phyloP scores from a whole-genome alignment of 2,888 invertebrate genomes.

The Plebejus argus region DNA sequence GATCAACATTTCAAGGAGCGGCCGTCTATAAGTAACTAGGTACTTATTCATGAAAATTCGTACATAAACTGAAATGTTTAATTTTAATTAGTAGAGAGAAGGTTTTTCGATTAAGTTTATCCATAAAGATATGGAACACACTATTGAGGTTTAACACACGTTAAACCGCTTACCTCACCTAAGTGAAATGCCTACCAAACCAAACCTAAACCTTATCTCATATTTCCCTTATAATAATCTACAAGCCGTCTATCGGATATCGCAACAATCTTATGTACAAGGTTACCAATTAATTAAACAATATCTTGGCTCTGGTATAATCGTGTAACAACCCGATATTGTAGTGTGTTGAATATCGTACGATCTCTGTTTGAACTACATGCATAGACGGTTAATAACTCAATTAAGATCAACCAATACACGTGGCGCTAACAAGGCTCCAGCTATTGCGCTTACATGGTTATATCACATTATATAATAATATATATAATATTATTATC shows the following conservation, averaged over 20 bases:
- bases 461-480: too few species aligned
- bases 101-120: too few species aligned
- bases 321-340: conserved; percentile 11
- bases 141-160: too few species aligned
- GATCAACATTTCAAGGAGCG: too few species aligned
- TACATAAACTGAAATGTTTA: too few species aligned
- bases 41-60: too few species aligned
- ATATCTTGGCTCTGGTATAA: conserved; percentile 14
- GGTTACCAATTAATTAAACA: conserved; percentile 21
- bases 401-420: conserved; percentile 5
- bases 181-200: not conserved
- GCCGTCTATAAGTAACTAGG: too few species aligned
- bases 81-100: too few species aligned
- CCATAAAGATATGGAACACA: too few species aligned
- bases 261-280: not conserved
- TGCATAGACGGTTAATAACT: conserved; percentile 17
- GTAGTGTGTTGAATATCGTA: conserved; percentile 3
- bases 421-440: not conserved
- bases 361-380: conserved; percentile 17
- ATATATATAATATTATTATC: too few species aligned
- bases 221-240: not conserved
- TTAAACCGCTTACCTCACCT: too few species aligned
- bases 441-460: not conserved
- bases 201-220: not conserved
- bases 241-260: not conserved